These are phyloP conservation scores for Rosalia funebris DNA, from an alignment of 2,888 invertebrate genomes.

Conservation along the genomic window DNA sequence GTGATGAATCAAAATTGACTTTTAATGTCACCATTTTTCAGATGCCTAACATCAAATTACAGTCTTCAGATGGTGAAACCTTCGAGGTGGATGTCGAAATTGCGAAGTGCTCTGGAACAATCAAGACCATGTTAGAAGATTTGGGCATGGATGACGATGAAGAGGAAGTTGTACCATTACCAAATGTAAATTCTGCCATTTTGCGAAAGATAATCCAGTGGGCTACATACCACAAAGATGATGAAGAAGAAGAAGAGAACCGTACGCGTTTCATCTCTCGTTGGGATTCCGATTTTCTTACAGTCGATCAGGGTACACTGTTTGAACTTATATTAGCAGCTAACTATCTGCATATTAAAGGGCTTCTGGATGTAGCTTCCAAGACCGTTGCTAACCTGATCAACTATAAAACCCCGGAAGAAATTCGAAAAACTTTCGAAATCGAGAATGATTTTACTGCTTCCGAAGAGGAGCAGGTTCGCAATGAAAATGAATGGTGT, in stretches of 20 bases:
- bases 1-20: too few species aligned
- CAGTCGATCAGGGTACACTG: conserved; percentile 96
- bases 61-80: conserved; percentile 94
- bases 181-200: conserved; percentile 97
- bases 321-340: conserved; percentile 97
- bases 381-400: conserved; percentile 99
- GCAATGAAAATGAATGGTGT: conserved; percentile 95
- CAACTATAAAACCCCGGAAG: conserved; percentile 97
- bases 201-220: conserved; percentile 93
- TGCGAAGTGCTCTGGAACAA: conserved; percentile 96
- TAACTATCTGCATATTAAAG: conserved; percentile 96
- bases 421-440: conserved; percentile 96
- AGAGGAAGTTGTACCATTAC: conserved; percentile 94
- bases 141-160: conserved; percentile 91
- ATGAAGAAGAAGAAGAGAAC: conserved; percentile 97
- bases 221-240: conserved; percentile 95
- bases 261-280: conserved; percentile 99
- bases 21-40: conserved; percentile 57
- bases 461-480: conserved; percentile 97
- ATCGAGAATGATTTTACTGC: conserved; percentile 97
- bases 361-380: conserved; percentile 95
- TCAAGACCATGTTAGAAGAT: conserved; percentile 98
- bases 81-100: conserved; percentile 97
- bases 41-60: conserved; percentile 95
- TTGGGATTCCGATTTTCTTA: conserved; percentile 99